Conservation (phyloP, 2,888 invertebrate species). For the Drosophila melanosoma region DNA sequence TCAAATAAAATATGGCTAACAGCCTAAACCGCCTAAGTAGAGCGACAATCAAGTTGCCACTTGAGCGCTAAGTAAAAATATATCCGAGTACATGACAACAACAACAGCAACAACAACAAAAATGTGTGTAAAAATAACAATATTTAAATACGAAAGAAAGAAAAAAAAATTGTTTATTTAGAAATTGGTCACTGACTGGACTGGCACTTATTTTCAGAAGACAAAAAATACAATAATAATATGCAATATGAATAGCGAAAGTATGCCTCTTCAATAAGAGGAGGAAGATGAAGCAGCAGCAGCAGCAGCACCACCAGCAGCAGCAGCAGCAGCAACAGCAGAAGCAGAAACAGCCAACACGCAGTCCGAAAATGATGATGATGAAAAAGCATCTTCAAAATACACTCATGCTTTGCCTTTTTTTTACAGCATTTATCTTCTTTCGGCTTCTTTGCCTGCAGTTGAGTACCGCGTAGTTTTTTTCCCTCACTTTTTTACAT, state of each 20-base stretch:
- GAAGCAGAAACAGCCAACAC: slow-evolving; percentile 29
- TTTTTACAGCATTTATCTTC: slow-evolving; percentile 73
- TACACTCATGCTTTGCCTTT: slow-evolving; percentile 71
- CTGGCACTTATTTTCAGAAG: slow-evolving; percentile 30
- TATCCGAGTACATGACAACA: slow-evolving; percentile 1
- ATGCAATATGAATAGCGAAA: slow-evolving; percentile 38
- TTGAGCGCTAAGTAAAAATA: slow-evolving; percentile 26
- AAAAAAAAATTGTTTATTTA: background rate
- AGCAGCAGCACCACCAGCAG: slow-evolving; percentile 1
- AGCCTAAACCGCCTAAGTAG: slow-evolving; percentile 21
- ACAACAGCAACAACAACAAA: background rate
- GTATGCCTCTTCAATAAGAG: slow-evolving; percentile 28
- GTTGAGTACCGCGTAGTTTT: slow-evolving; percentile 57
- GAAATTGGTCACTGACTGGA: slow-evolving; percentile 12
- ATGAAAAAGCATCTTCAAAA: slow-evolving; percentile 72
- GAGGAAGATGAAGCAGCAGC: background rate
- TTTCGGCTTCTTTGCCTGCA: slow-evolving; percentile 68
- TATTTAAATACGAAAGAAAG: slow-evolving; percentile 4
- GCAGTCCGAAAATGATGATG: slow-evolving; percentile 32
- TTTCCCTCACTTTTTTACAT: slow-evolving; percentile 56
- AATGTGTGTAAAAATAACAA: slow-evolving; percentile 16
- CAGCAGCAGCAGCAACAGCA: background rate
- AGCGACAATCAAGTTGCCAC: slow-evolving; percentile 41
- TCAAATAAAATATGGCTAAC: slow-evolving; percentile 62
- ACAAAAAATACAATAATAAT: slow-evolving; percentile 30